A percentile compares a stretch with the other conserved stretches of the same genome.
phyloP scores from a whole-genome alignment of 2,888 invertebrate genomes.

The Automeris io region DNA sequence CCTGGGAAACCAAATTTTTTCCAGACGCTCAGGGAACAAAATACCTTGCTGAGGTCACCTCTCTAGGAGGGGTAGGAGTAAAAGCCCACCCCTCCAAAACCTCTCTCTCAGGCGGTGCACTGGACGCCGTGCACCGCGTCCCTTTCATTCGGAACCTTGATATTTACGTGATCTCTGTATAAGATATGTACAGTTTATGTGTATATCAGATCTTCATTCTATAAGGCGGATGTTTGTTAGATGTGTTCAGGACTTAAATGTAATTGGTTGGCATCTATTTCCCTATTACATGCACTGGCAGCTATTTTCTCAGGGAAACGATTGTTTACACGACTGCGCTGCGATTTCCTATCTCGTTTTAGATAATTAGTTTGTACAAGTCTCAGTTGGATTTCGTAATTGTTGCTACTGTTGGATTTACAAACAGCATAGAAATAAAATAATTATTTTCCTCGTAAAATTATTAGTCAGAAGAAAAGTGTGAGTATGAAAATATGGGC shows the following conservation, averaged over 20 bases:
- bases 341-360: conserved; percentile 14
- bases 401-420: conserved; percentile 22
- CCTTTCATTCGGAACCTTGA: too few species aligned
- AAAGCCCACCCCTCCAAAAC: too few species aligned
- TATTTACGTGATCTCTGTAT: too few species aligned
- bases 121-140: too few species aligned
- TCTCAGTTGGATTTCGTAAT: conserved; percentile 14
- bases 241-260: conserved; percentile 32
- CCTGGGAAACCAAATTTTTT: too few species aligned
- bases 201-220: too few species aligned
- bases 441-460: conserved; percentile 38
- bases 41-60: too few species aligned
- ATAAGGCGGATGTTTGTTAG: conserved; percentile 19
- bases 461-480: conserved; percentile 42
- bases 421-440: conserved; percentile 29
- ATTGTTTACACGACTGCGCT: conserved; percentile 26
- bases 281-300: conserved; percentile 56
- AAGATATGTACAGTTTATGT: too few species aligned
- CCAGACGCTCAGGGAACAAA: too few species aligned
- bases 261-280: conserved; percentile 47
- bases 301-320: conserved; percentile 17
- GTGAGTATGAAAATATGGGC: conserved; percentile 54
- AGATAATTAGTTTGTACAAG: conserved; percentile 2
- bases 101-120: too few species aligned
- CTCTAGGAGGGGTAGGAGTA: too few species aligned